Evolutionary conservation across 2,113 vertebrate genomes (phyloP).

Genomic region (Cyphomyrus plagiostoma): DNA sequence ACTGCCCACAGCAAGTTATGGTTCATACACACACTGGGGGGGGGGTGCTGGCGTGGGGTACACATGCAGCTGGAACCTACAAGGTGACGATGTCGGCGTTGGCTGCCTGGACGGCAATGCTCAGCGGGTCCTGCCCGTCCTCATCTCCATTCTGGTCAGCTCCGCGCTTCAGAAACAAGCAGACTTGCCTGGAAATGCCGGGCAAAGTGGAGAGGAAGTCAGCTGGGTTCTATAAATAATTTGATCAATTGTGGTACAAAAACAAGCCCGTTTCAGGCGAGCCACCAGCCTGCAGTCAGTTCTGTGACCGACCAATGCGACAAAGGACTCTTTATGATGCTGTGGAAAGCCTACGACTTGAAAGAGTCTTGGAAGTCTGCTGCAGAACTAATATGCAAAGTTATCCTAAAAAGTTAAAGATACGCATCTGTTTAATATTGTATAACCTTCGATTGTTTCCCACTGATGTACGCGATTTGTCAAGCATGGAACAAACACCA

Average conservation of each 20-base stretch:
- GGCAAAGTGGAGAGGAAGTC: neutral
- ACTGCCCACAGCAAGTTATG: neutral
- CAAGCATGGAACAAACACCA: neutral
- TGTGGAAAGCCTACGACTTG: neutral
- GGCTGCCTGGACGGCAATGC: conserved; percentile 85
- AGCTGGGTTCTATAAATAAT: neutral
- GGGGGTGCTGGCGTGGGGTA: neutral
- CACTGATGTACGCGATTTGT: neutral
- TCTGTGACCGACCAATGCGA: neutral
- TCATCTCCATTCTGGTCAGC: conserved; percentile 82
- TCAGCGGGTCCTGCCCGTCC: conserved; percentile 84
- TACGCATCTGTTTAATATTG: neutral
- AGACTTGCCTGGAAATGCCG: conserved; percentile 77
- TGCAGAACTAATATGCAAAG: neutral
- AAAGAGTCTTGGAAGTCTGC: neutral
- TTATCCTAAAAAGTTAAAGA: neutral
- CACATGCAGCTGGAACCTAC: conserved; percentile 56
- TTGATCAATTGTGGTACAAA: neutral
- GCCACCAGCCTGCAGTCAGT: neutral
- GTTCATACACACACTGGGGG: neutral
- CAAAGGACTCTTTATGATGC: neutral
- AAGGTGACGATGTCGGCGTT: conserved; percentile 95
- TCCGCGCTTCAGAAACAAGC: conserved; percentile 89
- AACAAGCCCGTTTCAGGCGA: neutral
- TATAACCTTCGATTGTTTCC: neutral